Percentiles rank a stretch among this genome's conserved stretches.
Evolutionary conservation across 2,113 vertebrate species (phyloP).

Genomic region (Mesembrinibis cayennensis): DNA sequence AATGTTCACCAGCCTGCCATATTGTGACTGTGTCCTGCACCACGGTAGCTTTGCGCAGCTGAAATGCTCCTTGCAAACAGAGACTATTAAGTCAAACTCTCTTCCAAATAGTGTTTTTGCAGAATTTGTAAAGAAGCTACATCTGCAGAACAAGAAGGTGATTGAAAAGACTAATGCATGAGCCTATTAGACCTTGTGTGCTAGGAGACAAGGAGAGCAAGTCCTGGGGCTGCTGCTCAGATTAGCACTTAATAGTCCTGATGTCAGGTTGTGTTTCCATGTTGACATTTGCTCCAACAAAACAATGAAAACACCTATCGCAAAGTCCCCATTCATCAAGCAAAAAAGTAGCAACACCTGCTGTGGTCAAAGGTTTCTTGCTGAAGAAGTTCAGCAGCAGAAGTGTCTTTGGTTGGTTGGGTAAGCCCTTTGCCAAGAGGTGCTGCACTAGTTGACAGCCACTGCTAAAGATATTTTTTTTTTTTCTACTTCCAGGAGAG

Average conservation of each 20-base stretch:
- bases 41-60: neutral
- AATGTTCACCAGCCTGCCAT: neutral
- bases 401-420: neutral
- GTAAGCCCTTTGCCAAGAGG: neutral
- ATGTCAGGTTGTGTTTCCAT: neutral
- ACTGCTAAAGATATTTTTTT: neutral
- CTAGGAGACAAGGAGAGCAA: neutral
- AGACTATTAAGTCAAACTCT: neutral
- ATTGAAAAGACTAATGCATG: neutral
- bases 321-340: neutral
- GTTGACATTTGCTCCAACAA: constrained; percentile 28
- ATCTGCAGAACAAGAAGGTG: neutral
- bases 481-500: neutral
- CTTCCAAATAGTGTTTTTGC: neutral
- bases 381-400: neutral
- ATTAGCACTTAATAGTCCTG: neutral
- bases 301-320: constrained; percentile 30
- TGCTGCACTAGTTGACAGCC: neutral
- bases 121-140: neutral
- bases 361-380: constrained; percentile 40
- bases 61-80: neutral
- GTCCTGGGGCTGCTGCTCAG: neutral
- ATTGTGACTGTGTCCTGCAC: neutral
- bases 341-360: constrained; percentile 32
- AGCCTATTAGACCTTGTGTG: neutral